Base-by-base conservation (phyloP, 35 echinoderm and acorn worm species). In the Ophiothrix spiculata region DNA sequence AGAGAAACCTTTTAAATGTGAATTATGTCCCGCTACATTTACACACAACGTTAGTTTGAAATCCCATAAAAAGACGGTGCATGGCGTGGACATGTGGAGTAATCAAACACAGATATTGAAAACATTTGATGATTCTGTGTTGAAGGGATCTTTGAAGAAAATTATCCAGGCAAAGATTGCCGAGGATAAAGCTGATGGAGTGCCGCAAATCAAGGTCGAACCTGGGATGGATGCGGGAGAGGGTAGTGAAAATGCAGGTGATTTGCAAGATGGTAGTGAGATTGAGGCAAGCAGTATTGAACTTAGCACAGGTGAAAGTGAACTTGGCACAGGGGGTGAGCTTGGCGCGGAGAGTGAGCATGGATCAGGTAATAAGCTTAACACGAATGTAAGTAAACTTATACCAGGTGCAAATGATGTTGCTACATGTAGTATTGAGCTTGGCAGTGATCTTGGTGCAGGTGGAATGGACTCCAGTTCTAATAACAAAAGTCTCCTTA, bases 1-100 rank as follows among this genome's bases (percentile, higher is more conserved):
- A 19, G 80, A 92, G 73, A 92, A 87, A 77, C 90, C 90, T 3
- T 92, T 83, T 35, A 80, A 87, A 64, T 92, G 90, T 92, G 78
- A 92, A 34, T n/a, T 83, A 73, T 92, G 90, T 76, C 11, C 56
- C 0, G 16, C 63, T 31, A 38, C 84, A 0, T 92, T 92, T 49
- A 83, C 85, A 15, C 90, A 92, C 56, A 92, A 92, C 23, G 85
- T 92, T 74, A 87, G 84, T 33, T 74, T 87, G 3, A 92, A 92
- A 79, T 83, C 77, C 13, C 90, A 92, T 46, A 77, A 86, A 73
- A 92, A 87, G 60, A 36, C 32, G 25, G 63, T 41, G 6, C 90
- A 92, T 79, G 85, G 85, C 1, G 64, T 92, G 31, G 84, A 92
- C 29, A 38, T 80, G 23, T 84, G 84, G 64, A 77, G 75, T 36